Base-by-base conservation (phyloP, 2,797 vertebrate genomes). In the Eulemur mongoz region DNA sequence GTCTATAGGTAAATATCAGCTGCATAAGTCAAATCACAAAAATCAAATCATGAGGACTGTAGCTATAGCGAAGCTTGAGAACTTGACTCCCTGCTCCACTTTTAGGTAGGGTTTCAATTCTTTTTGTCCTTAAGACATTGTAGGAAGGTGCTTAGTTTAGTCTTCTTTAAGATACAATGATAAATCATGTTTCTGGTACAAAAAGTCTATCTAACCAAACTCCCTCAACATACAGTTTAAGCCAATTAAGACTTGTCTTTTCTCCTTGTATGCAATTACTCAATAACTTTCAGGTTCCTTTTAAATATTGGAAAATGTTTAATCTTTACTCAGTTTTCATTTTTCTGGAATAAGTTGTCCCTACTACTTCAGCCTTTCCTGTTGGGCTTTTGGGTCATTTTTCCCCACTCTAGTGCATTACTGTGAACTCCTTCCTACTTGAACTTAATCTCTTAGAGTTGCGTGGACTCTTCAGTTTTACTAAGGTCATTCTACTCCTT, bases 21-120 rank as follows among this genome's bases (percentile, higher is more conserved):
- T 92, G 59, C 22, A 1, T 69, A 84, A 95, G 61, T 78, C 67
- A 72, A 97, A 69, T 78, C 6, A 14, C 45, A 82, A 75, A 96
- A 89, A 48, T 80, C 48, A 88, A 35, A 63, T 94, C 27, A 5
- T 20, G 38, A 79, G 73, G 83, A 80, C 8, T n/a, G 1, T 80
- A 85, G 85, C 40, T 78, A 9, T 80, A 91, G 91, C 76, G 63
- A 92, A 85, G 13, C 76, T 78, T 54, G 40, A 93, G 83, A 91
- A 52, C 54, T 30, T 61, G 43, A 79, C 70, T 85, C 10, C 45
- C 11, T 63, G 81, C 11, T 72, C 89, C 12, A 13, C 70, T 63
- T 75, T 84, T 57, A 63, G 75, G 75, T 81, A 27, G 38, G 27
- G 48, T 35, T 93, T 86, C 95, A 17, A 32, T 70, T 63, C 48